Evolutionary conservation across 1,140 invertebrate species (phyloP).

Genomic region (Elymnias hypermnestra): DNA sequence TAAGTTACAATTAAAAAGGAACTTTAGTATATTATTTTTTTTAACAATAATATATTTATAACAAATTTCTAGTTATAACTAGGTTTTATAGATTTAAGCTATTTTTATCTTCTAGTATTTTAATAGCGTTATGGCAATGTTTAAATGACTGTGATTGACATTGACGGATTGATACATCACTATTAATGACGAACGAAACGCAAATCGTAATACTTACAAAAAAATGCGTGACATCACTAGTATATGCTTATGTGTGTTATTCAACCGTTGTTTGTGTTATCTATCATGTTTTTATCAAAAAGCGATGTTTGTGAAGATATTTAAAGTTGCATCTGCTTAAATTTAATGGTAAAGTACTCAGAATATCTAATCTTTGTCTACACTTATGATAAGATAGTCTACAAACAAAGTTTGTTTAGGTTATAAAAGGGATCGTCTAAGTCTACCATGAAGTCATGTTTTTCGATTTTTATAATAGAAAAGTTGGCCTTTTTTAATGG

Average conservation of each 20-base stretch:
- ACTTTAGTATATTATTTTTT: too few relatives aligned
- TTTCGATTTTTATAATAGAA: conserved; percentile 56
- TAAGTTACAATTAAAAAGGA: too few relatives aligned
- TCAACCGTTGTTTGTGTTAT: conserved; percentile 63
- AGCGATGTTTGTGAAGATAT: conserved; percentile 63
- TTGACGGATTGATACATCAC: conserved; percentile 11
- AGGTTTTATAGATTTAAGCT: too few relatives aligned
- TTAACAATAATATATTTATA: too few relatives aligned
- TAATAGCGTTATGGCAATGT: too few relatives aligned
- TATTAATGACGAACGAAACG: conserved; percentile 18
- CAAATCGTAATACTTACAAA: conserved; percentile 12
- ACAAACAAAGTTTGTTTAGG: conserved; percentile 45
- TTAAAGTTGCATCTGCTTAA: conserved; percentile 48
- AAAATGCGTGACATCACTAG: conserved; percentile 35
- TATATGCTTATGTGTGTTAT: conserved; percentile 41
- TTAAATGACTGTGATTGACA: too few relatives aligned
- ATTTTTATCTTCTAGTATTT: too few relatives aligned
- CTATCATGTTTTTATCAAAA: conserved; percentile 75
- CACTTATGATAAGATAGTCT: conserved; percentile 32
- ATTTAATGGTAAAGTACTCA: conserved; percentile 61
- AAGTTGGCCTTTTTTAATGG: conserved; percentile 20
- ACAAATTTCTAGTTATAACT: too few relatives aligned
- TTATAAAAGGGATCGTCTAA: conserved; percentile 40
- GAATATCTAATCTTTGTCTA: conserved; percentile 53
- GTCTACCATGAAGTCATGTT: conserved; percentile 51